Conservation (phyloP, 1,140 invertebrate genomes). For the Drosophila parvula region DNA sequence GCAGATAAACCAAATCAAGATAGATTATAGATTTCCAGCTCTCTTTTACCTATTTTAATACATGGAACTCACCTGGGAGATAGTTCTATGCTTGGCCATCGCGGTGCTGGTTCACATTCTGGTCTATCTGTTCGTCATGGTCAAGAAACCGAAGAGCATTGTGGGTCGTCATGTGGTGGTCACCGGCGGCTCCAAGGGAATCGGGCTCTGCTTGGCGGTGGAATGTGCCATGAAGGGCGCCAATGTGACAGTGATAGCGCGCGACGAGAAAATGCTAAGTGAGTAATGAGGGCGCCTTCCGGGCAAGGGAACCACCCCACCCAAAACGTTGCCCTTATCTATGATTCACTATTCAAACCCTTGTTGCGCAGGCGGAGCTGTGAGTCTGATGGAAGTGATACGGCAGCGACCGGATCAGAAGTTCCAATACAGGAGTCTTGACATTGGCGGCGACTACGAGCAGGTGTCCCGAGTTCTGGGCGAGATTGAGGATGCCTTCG, state of each 20-base stretch:
- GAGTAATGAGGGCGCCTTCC: conserved; percentile 22
- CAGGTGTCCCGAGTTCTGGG: conserved; percentile 87
- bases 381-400: conserved; percentile 73
- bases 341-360: not conserved
- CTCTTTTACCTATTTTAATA: not conserved
- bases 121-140: conserved; percentile 71
- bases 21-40: conserved; percentile 15
- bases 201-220: conserved; percentile 93
- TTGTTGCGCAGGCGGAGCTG: conserved; percentile 63
- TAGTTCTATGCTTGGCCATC: conserved; percentile 35
- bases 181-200: conserved; percentile 98
- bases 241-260: conserved; percentile 94
- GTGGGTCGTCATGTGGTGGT: conserved; percentile 87
- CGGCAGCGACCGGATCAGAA: conserved; percentile 85
- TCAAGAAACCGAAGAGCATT: conserved; percentile 63
- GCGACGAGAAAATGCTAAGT: conserved; percentile 89
- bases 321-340: not conserved
- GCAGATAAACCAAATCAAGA: not conserved
- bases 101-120: conserved; percentile 55
- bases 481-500: conserved; percentile 87
- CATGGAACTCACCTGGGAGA: conserved; percentile 69
- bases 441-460: conserved; percentile 89
- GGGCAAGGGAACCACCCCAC: conserved; percentile 5
- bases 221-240: conserved; percentile 91
- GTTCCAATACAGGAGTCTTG: conserved; percentile 89